phyloP scores from a whole-genome alignment of 2,888 invertebrate genomes.

The Spicauda simplicius region DNA sequence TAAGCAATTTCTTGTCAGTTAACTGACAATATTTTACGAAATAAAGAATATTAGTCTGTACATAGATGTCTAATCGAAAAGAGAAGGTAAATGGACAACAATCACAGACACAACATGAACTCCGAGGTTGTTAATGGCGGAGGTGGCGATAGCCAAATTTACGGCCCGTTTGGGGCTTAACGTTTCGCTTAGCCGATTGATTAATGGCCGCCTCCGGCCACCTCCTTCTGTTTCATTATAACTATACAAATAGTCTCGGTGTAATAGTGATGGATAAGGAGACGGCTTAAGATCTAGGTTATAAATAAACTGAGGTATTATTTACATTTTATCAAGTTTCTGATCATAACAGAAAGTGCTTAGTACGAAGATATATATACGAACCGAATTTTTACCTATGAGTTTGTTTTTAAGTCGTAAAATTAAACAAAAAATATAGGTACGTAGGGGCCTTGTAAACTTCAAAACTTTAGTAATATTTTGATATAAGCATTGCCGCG shows the following conservation, averaged over 20 bases:
- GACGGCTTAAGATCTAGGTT: neutral
- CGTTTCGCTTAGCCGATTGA: conserved; percentile 46
- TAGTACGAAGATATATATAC: too few relatives aligned
- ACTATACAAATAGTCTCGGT: conserved; percentile 17
- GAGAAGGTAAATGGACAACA: conserved; percentile 12
- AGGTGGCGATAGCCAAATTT: conserved; percentile 43
- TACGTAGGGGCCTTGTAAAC: too few relatives aligned
- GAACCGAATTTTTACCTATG: too few relatives aligned
- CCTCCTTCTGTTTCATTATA: conserved; percentile 26
- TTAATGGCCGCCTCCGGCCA: conserved; percentile 42
- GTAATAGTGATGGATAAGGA: conserved; percentile 17
- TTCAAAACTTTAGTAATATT: too few relatives aligned
- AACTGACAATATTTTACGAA: too few relatives aligned
- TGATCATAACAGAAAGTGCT: too few relatives aligned
- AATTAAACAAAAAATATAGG: too few relatives aligned
- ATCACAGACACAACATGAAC: conserved; percentile 30
- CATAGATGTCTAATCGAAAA: neutral
- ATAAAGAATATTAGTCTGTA: neutral
- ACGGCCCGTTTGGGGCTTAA: conserved; percentile 44
- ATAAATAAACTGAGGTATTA: neutral
- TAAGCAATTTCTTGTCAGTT: too few relatives aligned
- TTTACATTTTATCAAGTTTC: too few relatives aligned
- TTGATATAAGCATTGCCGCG: too few relatives aligned
- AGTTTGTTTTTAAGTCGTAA: too few relatives aligned
- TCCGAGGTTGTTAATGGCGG: conserved; percentile 37